Base-by-base conservation (phyloP, 2,797 vertebrate species). In the Arnoldichthys spilopterus region DNA sequence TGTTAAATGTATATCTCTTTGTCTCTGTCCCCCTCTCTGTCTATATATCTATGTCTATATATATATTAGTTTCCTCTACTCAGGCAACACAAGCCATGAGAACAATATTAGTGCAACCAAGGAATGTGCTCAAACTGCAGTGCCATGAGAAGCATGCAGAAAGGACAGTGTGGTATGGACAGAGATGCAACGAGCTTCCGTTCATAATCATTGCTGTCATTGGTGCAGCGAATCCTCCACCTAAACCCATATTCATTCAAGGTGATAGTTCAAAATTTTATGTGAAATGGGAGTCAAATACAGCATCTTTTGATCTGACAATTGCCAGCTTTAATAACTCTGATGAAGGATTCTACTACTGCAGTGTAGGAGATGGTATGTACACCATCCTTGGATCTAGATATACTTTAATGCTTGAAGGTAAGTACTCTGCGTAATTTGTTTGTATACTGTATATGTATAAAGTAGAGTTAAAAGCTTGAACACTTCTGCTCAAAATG, bases 321-420 rank as follows among this genome's bases (percentile, higher is more conserved):
- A 43, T 62, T 15, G 12, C 32, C 1, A 26, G 20, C 30, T 62
- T 62, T 3, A 11, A 8, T 8, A 7, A 34, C 30, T 18, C 28
- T 1, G 28, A 32, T 59, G 28, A 62, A 62, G 59, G 28, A 62
- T 62, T 62, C 2, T 62, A 62, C 30, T 62, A 62, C 59, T 62
- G 59, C 59, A 62, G 15, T 20, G 30, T 62, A 18, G 59, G 28
- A 62, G 30, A 34, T 1, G 59, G 6, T 18, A 6, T 3, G 1
- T 62, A 62, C 30, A 62, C 59, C 32, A 34, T 62, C 16, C 32
- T 62, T 32, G 59, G 28, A 18, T 62, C 30, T 32, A 16, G 28
- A 62, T 34, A 32, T 15, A 18, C 6, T 30, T 30, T 62, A 34
- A 62, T 1, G 1, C 30, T 62, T 34, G 4, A 34, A 62, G 59